Conservation (phyloP, 2,888 invertebrate genomes). For the Orchesellides sinensis region DNA sequence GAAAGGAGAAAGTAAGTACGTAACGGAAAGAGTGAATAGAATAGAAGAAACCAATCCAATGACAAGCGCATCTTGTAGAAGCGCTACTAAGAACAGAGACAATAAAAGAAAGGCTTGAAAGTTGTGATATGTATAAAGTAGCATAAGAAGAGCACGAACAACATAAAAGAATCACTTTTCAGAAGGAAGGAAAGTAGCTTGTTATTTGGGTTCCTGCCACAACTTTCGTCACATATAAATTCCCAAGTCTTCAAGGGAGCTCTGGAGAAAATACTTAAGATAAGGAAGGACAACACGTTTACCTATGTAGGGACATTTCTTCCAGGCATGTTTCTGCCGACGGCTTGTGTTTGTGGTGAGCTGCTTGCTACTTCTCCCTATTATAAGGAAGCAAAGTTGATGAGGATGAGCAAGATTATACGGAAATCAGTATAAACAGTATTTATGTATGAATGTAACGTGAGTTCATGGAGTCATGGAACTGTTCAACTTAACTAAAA, state of each 20-base stretch:
- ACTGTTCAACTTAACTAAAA: neutral
- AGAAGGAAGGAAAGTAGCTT: constrained; percentile 52
- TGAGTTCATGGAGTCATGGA: neutral
- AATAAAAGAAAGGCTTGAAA: neutral
- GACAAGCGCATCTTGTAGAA: constrained; percentile 47
- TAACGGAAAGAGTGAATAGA: constrained; percentile 47
- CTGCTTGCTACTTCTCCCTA: too few relatives aligned
- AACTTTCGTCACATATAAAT: constrained; percentile 55
- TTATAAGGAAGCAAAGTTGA: neutral
- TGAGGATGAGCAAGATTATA: neutral
- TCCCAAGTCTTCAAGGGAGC: constrained; percentile 14
- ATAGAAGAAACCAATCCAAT: constrained; percentile 32
- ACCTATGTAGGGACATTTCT: constrained; percentile 17
- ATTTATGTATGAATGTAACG: neutral
- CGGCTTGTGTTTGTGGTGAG: constrained; percentile 52
- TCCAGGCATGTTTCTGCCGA: constrained; percentile 50
- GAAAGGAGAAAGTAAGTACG: constrained; percentile 31
- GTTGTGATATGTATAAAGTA: neutral
- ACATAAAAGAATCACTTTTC: constrained; percentile 55
- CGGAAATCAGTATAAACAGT: neutral
- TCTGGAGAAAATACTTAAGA: constrained; percentile 26
- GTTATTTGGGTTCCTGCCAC: constrained; percentile 59
- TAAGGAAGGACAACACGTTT: constrained; percentile 23
- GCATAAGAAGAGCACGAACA: neutral
- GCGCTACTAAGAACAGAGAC: too few relatives aligned